Conservation (phyloP, 2,113 vertebrate genomes). For the Ranitomeya variabilis region DNA sequence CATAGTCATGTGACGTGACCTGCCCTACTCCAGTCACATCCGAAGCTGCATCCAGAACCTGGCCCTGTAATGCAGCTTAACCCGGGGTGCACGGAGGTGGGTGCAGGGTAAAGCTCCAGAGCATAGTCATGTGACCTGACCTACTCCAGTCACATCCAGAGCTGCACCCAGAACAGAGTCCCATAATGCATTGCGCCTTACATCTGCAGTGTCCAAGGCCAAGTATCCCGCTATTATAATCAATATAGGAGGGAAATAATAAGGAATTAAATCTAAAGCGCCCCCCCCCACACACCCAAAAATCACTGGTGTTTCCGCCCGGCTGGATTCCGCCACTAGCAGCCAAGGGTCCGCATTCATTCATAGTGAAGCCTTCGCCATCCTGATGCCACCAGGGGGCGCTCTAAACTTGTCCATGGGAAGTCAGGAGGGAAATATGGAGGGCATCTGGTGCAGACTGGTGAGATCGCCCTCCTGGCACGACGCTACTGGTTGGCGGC, state of each 20-base stretch:
- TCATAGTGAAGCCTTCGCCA: background rate
- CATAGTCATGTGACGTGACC: background rate
- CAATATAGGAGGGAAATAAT: background rate
- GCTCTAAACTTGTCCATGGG: background rate
- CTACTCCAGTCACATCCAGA: background rate
- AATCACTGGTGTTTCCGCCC: background rate
- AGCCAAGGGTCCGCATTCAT: background rate
- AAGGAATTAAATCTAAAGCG: constrained; percentile 21
- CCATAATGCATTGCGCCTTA: too few species aligned
- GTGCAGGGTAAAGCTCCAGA: background rate
- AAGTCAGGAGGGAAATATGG: background rate
- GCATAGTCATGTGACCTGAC: background rate
- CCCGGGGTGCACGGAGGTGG: background rate
- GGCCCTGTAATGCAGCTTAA: background rate
- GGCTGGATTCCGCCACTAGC: background rate
- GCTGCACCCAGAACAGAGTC: background rate
- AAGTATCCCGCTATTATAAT: background rate
- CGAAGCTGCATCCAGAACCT: background rate
- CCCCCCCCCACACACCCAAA: background rate
- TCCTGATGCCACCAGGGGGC: background rate
- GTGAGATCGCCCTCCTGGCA: background rate
- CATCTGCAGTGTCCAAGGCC: too few species aligned
- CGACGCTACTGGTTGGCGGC: constrained; percentile 86
- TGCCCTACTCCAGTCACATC: background rate
- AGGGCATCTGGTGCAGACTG: background rate